These are phyloP conservation scores for Gymnocheta viridis DNA, from an alignment of 2,888 invertebrate genomes.

Conservation along the genomic window DNA sequence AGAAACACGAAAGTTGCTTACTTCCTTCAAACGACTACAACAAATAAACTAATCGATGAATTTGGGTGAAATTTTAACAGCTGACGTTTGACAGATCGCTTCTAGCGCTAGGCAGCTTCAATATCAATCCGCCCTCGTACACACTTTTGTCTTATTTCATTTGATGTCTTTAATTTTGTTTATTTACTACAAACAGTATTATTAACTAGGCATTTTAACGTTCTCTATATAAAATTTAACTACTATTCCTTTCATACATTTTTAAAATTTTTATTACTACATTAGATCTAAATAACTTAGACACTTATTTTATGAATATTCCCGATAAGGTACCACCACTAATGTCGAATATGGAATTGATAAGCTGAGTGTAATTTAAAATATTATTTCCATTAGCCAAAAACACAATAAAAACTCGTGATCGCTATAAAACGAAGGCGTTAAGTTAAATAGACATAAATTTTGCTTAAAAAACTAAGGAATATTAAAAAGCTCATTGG, in stretches of 20 bases:
- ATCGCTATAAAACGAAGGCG: slow-evolving; percentile 24
- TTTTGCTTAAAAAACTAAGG: too few relatives aligned
- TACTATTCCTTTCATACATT: slow-evolving; percentile 5
- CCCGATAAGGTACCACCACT: slow-evolving; percentile 36
- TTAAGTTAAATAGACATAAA: background rate
- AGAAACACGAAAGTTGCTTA: too few relatives aligned
- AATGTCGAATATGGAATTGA: slow-evolving; percentile 24
- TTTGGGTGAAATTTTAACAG: too few relatives aligned
- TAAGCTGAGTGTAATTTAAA: slow-evolving; percentile 24
- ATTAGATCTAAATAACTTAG: slow-evolving; percentile 4
- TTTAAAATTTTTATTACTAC: slow-evolving; percentile 32
- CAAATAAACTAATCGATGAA: too few relatives aligned
- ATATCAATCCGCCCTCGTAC: too few relatives aligned
- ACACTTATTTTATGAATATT: background rate
- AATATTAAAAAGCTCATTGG: too few relatives aligned
- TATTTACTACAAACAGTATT: too few relatives aligned
- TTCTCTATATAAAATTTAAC: slow-evolving; percentile 32
- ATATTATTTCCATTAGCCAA: slow-evolving; percentile 31
- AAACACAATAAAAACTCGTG: slow-evolving; percentile 39
- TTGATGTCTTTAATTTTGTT: background rate
- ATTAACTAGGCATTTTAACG: too few relatives aligned
- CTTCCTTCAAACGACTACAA: too few relatives aligned
- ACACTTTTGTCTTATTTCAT: too few relatives aligned
- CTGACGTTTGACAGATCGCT: too few relatives aligned
- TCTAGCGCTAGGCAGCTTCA: too few relatives aligned